phyloP scores from a whole-genome alignment of 2,888 invertebrate species.

The Phengaris alcon region DNA sequence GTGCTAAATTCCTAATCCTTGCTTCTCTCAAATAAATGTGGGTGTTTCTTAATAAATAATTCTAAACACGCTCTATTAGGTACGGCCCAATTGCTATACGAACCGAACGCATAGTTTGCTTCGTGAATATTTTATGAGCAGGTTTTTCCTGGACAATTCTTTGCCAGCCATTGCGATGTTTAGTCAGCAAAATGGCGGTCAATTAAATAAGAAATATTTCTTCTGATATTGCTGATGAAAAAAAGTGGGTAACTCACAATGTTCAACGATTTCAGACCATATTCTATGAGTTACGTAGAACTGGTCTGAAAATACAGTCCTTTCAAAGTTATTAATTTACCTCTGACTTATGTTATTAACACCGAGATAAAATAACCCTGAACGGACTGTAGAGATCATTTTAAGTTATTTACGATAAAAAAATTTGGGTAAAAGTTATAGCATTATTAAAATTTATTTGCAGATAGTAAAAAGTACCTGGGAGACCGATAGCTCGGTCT shows the following conservation, averaged over 20 bases:
- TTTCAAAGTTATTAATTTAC: too few relatives aligned
- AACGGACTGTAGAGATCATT: too few relatives aligned
- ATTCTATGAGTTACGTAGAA: too few relatives aligned
- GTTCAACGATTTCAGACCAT: too few relatives aligned
- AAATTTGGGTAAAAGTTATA: too few relatives aligned
- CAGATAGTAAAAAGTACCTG: too few relatives aligned
- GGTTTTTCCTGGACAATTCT: conserved; percentile 20
- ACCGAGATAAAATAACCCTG: too few relatives aligned
- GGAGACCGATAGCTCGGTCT: too few relatives aligned
- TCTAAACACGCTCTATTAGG: conserved; percentile 33
- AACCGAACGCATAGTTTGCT: conserved; percentile 34
- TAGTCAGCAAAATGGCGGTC: not conserved
- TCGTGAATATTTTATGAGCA: conserved; percentile 34
- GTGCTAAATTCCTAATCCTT: not conserved
- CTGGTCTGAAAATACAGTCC: too few relatives aligned
- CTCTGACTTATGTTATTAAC: too few relatives aligned
- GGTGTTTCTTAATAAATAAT: conserved; percentile 32
- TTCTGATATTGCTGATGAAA: not conserved
- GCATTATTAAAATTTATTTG: too few relatives aligned
- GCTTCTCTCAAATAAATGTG: conserved; percentile 5
- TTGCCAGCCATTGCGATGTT: not conserved
- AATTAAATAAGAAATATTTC: not conserved
- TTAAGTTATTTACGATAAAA: too few relatives aligned
- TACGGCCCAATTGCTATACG: conserved; percentile 34
- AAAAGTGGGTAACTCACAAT: not conserved